Conservation (phyloP, 2,888 invertebrate genomes). For the Hyposoter dolosus region DNA sequence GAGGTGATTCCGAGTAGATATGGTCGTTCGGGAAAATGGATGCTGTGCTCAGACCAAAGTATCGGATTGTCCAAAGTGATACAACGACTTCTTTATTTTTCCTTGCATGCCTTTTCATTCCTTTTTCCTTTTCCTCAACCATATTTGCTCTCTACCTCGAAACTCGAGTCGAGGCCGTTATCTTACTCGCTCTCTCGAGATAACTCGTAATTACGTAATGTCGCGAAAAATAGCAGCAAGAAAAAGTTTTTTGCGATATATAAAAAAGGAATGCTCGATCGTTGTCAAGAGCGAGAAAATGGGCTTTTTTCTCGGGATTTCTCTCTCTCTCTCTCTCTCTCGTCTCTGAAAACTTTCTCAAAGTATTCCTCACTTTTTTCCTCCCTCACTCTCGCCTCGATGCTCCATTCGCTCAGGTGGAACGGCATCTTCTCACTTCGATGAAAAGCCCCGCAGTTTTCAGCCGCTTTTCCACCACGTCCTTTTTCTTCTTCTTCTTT, state of each 20-base stretch:
- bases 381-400: constrained; percentile 65
- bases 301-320: constrained; percentile 48
- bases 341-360: constrained; percentile 61
- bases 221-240: constrained; percentile 50
- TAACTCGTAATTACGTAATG: constrained; percentile 64
- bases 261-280: not conserved
- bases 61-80: constrained; percentile 71
- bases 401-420: constrained; percentile 69
- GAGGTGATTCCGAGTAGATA: not conserved
- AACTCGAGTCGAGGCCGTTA: constrained; percentile 24
- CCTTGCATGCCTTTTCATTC: constrained; percentile 25
- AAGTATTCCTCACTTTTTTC: constrained; percentile 39
- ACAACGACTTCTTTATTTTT: constrained; percentile 29
- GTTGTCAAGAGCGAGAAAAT: constrained; percentile 42
- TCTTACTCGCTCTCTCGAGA: not conserved
- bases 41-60: constrained; percentile 20
- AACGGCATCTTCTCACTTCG: constrained; percentile 67
- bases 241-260: constrained; percentile 48
- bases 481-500: constrained; percentile 20
- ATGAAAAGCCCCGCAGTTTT: constrained; percentile 54
- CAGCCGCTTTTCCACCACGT: constrained; percentile 29
- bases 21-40: constrained; percentile 21
- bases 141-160: constrained; percentile 9
- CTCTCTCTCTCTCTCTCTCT: constrained; percentile 61
- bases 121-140: too few species aligned